Evolutionary conservation across 2,888 invertebrate species (phyloP).

Genomic region (Lamellibrachia satsuma): DNA sequence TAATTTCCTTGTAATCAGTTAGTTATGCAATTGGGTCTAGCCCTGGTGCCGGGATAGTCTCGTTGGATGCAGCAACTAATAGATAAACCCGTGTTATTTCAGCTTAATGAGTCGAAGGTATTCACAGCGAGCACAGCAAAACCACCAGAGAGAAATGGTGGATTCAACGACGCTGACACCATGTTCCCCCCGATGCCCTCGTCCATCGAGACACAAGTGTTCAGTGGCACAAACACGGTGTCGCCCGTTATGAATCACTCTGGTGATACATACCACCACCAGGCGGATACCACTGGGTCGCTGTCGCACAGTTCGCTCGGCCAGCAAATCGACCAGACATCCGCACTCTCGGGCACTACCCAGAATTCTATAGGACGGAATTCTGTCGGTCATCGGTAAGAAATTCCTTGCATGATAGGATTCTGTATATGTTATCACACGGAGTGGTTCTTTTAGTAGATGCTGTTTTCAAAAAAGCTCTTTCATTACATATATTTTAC

Average conservation of each 20-base stretch:
- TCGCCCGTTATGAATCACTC: conserved; percentile 24
- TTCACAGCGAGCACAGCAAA: conserved; percentile 76
- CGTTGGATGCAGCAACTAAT: not conserved
- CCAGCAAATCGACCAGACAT: conserved; percentile 20
- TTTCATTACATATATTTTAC: no score
- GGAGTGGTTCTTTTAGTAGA: not conserved
- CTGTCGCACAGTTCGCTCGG: not conserved
- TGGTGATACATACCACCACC: conserved; percentile 21
- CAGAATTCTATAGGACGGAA: conserved; percentile 17
- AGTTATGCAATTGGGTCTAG: no score
- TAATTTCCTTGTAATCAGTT: no score
- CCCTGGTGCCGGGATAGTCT: not conserved
- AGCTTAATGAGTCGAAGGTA: conserved; percentile 82
- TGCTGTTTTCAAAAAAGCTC: not conserved
- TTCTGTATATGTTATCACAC: not conserved
- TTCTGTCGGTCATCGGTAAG: conserved; percentile 14
- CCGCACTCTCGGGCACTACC: not conserved
- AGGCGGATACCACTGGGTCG: not conserved
- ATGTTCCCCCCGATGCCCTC: conserved; percentile 37
- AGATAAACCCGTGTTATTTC: not conserved
- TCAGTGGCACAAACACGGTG: conserved; percentile 38
- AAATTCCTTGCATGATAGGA: not conserved
- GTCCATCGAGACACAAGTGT: conserved; percentile 29
- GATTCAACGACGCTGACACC: conserved; percentile 35
- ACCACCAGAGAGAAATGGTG: not conserved